Percentiles rank a stretch among this genome's conserved stretches.
Evolutionary conservation across 2,113 vertebrate genomes (phyloP).

Genomic region (Litocranius walleri): DNA sequence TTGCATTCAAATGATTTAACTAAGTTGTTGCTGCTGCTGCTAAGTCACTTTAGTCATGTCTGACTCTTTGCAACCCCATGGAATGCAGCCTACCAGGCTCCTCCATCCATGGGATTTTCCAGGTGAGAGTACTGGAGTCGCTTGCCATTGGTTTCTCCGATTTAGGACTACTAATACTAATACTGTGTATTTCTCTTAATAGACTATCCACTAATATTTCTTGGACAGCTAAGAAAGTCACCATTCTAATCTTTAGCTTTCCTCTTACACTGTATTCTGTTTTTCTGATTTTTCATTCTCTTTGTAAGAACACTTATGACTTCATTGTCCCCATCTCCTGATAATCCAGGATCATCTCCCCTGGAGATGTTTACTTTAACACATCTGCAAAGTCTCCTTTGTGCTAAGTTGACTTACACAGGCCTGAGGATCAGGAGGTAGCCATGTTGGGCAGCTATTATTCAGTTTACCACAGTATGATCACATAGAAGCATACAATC

Average conservation of each 20-base stretch:
- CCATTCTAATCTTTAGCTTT: background rate
- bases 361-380: background rate
- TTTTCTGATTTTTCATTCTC: background rate
- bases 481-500: background rate
- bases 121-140: no score
- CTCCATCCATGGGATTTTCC: no score
- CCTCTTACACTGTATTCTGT: background rate
- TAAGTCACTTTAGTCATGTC: no score
- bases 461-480: accelerated
- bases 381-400: background rate
- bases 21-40: background rate
- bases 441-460: background rate
- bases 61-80: no score
- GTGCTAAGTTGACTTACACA: background rate
- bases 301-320: background rate
- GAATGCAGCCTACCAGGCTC: no score
- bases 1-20: background rate
- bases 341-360: background rate
- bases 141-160: no score
- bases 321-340: background rate
- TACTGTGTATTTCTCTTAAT: background rate
- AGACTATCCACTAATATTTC: background rate
- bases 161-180: no score
- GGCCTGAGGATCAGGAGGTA: background rate
- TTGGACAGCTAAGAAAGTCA: background rate